These are phyloP conservation scores for Argyresthia goedartella DNA, from an alignment of 2,888 invertebrate genomes.

Conservation along the genomic window DNA sequence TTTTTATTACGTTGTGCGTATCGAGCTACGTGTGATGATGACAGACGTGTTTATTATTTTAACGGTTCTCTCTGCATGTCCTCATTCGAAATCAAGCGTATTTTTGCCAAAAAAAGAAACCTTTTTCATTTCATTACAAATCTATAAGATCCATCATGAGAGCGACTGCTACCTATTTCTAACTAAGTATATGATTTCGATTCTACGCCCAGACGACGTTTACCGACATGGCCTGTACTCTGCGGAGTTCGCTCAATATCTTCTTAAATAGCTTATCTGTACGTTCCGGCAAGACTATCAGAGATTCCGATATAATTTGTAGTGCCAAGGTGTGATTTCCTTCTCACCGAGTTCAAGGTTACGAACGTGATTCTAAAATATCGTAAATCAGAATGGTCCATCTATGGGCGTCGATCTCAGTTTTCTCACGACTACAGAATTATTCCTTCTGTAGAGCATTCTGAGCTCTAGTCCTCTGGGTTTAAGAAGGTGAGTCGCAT, in stretches of 20 bases:
- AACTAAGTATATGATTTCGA: no score
- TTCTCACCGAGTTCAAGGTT: constrained; percentile 56
- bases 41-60: background rate
- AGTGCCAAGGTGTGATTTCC: constrained; percentile 44
- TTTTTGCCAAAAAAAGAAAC: no score
- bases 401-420: constrained; percentile 35
- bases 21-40: background rate
- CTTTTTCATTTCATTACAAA: no score
- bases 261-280: background rate
- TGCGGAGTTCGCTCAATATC: no score
- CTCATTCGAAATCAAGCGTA: no score
- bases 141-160: no score
- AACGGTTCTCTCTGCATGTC: background rate
- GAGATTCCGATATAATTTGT: constrained; percentile 18
- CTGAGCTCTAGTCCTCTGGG: constrained; percentile 11
- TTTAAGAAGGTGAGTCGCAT: constrained; percentile 13
- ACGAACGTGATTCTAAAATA: constrained; percentile 59
- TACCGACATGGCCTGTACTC: no score
- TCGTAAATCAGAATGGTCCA: constrained; percentile 55
- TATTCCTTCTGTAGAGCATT: constrained; percentile 14
- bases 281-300: no score
- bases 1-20: background rate
- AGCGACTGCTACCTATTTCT: no score
- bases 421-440: constrained; percentile 48
- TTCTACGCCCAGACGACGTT: no score